Conservation (phyloP, 2,797 vertebrate genomes). For the Melanotaenia maccullochi region DNA sequence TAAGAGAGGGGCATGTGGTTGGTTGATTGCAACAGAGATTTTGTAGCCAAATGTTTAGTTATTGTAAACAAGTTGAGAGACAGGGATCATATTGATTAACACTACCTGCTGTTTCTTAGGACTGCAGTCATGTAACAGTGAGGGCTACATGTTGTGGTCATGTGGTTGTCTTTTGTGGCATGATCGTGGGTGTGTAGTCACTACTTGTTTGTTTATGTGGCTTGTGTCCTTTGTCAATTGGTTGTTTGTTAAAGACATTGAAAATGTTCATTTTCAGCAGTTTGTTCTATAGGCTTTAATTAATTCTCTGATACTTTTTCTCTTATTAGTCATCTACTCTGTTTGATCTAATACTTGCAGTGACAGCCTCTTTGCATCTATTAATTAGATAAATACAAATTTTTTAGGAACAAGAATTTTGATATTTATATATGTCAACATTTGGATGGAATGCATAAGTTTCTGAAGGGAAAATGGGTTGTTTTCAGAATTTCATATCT, state of each 20-base stretch:
- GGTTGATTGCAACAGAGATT: constrained; percentile 20
- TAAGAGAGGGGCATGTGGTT: constrained; percentile 5
- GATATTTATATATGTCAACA: background rate
- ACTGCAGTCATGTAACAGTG: constrained; percentile 3
- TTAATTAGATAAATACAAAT: background rate
- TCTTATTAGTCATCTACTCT: constrained; percentile 7
- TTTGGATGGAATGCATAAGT: too few species aligned
- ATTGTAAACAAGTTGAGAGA: constrained; percentile 9
- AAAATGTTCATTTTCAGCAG: background rate
- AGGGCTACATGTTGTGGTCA: constrained; percentile 53
- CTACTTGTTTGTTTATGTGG: constrained; percentile 57
- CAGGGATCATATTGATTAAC: constrained; percentile 2
- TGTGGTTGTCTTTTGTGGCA: constrained; percentile 64
- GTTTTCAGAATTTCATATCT: background rate
- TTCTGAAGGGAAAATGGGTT: background rate
- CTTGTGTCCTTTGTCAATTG: constrained; percentile 44
- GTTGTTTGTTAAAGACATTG: constrained; percentile 19
- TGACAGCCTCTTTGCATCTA: background rate
- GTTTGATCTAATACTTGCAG: background rate
- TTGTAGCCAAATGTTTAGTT: constrained; percentile 11
- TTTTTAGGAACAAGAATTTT: background rate
- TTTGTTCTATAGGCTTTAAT: background rate
- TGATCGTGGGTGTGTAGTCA: constrained; percentile 66
- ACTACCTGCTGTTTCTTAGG: constrained; percentile 6
- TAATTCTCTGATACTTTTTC: background rate